Conservation (phyloP, 2,888 invertebrate genomes). For the Microctonus aethiopoides region DNA sequence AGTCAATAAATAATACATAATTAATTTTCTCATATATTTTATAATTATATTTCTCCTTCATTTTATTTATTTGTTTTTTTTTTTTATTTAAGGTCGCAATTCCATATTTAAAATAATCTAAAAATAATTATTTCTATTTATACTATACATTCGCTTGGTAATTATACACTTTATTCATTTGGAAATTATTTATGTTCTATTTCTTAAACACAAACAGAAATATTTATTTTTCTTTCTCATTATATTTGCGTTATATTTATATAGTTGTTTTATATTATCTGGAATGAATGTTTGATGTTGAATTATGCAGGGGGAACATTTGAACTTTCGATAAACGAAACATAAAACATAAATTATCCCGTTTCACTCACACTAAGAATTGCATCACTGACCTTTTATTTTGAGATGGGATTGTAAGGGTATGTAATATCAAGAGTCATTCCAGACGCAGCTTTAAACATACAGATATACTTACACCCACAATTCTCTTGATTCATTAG, state of each 20-base stretch:
- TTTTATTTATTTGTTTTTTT: too few relatives aligned
- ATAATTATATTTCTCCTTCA: background rate
- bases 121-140: background rate
- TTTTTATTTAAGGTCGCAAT: background rate
- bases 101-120: background rate
- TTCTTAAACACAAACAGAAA: background rate
- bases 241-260: background rate
- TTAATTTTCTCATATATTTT: background rate
- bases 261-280: slow-evolving; percentile 20
- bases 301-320: slow-evolving; percentile 55
- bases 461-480: background rate
- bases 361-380: slow-evolving; percentile 33
- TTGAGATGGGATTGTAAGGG: slow-evolving; percentile 30
- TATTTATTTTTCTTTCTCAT: background rate
- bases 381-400: slow-evolving; percentile 54
- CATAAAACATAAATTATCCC: slow-evolving; percentile 43
- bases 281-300: slow-evolving; percentile 52
- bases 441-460: background rate
- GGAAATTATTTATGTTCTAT: too few relatives aligned
- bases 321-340: slow-evolving; percentile 58
- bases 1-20: background rate
- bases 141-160: background rate
- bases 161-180: background rate
- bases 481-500: slow-evolving; percentile 41
- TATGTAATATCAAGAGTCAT: background rate